Evolutionary conservation across 2,888 invertebrate species (phyloP).

Genomic region (Phytoseiulus persimilis): DNA sequence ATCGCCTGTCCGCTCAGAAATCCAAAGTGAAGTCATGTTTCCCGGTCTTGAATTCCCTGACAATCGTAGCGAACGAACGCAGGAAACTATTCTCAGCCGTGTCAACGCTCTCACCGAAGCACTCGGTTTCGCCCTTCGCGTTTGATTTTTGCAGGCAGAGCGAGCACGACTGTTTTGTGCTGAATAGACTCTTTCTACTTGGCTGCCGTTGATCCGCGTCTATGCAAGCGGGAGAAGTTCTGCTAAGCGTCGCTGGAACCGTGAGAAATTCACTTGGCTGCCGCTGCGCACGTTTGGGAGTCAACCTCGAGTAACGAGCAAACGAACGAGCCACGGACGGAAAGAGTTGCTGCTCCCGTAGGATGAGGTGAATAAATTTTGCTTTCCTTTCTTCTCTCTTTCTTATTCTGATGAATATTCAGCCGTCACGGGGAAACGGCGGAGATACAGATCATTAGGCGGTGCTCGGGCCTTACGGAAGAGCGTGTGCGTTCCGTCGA

Average conservation of each 20-base stretch:
- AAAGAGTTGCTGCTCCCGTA: not conserved
- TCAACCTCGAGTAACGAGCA: not conserved
- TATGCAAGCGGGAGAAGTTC: not conserved
- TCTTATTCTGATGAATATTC: not conserved
- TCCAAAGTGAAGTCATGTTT: not conserved
- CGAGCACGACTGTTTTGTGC: not conserved
- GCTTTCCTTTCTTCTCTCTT: not conserved
- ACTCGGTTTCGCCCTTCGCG: not conserved
- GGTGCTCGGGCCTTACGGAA: not conserved
- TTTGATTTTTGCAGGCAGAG: not conserved
- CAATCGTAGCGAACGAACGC: not conserved
- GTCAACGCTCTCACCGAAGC: not conserved
- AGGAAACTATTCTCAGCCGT: not conserved
- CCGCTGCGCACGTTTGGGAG: not conserved
- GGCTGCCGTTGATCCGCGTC: not conserved
- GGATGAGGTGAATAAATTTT: not conserved
- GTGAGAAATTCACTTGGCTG: not conserved
- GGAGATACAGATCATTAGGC: not conserved
- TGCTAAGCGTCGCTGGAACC: not conserved
- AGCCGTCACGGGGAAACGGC: not conserved
- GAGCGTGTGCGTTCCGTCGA: not conserved
- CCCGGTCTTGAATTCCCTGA: not conserved
- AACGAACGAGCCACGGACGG: not conserved
- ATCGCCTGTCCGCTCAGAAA: no score
- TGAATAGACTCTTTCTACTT: not conserved